Base-by-base conservation (phyloP, 1,140 invertebrate genomes). In the Megalonaias nervosa region DNA sequence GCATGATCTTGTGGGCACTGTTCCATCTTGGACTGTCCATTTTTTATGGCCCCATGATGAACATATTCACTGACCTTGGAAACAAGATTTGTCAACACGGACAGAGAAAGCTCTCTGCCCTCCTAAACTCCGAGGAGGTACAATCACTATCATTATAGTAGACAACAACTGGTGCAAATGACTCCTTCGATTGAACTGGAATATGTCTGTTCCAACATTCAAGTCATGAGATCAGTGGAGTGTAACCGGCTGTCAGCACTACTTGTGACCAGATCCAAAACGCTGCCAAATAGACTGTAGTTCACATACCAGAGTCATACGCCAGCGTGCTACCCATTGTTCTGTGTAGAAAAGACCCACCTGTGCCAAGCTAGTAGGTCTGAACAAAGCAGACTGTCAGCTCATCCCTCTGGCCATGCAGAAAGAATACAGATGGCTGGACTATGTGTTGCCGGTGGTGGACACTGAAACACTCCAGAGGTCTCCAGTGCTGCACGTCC, bases 31-130 rank as follows among this genome's bases (percentile, higher is more conserved):
- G n/a, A n/a, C n/a, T n/a, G n/a, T n/a, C n/a, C n/a, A n/a, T n/a
- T n/a, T n/a, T n/a, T n/a, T n/a, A n/a, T n/a, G n/a, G n/a, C n/a
- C n/a, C n/a, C n/a, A n/a, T n/a, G n/a, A n/a, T n/a, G n/a, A n/a
- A n/a, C n/a, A n/a, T n/a, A n/a, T n/a, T n/a, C n/a, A n/a, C n/a
- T n/a, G n/a, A n/a, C n/a, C n/a, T n/a, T n/a, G n/a, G n/a, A n/a
- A n/a, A n/a, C n/a, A n/a, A n/a, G n/a, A n/a, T n/a, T n/a, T n/a
- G n/a, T n/a, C n/a, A n/a, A n/a, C n/a, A n/a, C n/a, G n/a, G n/a
- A n/a, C n/a, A n/a, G n/a, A n/a, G n/a, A n/a, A n/a, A 84, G 85
- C 58, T 84, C 82, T 71, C 76, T 84, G 15, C 84, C 82, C 65
- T 80, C 85, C 71, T 85, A 86, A 71, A 80, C 84, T 16, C n/a